Percentiles rank a stretch among this genome's conserved stretches.
Evolutionary conservation across 2,797 vertebrate species (phyloP).

Genomic region (Pelochelys cantorii): DNA sequence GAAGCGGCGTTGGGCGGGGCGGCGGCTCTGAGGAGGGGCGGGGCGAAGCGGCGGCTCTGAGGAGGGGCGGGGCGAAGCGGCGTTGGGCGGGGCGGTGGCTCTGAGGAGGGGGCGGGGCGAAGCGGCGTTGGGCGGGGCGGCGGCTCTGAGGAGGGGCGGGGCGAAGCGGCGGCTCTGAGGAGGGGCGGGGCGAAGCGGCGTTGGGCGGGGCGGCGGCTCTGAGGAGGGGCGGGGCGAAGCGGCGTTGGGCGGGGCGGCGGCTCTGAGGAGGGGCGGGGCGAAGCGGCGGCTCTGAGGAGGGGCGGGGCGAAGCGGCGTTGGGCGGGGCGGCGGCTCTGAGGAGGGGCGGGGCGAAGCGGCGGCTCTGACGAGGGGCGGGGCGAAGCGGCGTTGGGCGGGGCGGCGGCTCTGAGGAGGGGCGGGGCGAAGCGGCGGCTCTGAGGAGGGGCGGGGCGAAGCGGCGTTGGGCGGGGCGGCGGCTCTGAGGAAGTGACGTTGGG

Average conservation of each 20-base stretch:
- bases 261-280: background rate
- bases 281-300: background rate
- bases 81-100: background rate
- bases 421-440: background rate
- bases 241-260: background rate
- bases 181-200: too few relatives aligned
- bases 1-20: too few relatives aligned
- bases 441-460: background rate
- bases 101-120: too few relatives aligned
- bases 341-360: background rate
- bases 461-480: accelerated
- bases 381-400: too few relatives aligned
- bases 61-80: background rate
- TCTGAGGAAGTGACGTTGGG: too few relatives aligned
- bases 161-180: background rate
- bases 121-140: too few relatives aligned
- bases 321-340: too few relatives aligned
- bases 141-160: background rate
- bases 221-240: too few relatives aligned
- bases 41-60: background rate
- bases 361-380: too few relatives aligned
- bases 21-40: background rate
- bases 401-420: too few relatives aligned
- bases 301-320: background rate
- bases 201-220: accelerated